Percentiles rank a stretch among this genome's conserved stretches.
phyloP scores from a whole-genome alignment of 2,888 invertebrate species.

The Macrophya annulata region DNA sequence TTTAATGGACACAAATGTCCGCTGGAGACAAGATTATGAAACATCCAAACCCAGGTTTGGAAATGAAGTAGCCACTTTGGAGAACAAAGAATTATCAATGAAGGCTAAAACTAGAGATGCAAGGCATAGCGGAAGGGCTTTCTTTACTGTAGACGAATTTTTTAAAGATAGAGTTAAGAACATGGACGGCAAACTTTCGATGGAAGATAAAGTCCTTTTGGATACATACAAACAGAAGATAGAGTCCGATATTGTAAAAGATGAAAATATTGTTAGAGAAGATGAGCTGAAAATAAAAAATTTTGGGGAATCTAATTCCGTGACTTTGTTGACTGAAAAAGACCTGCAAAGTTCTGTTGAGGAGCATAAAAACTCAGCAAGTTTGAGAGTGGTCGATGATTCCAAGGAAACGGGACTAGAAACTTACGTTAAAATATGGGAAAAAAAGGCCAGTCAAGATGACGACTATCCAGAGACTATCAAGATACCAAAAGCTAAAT shows the following conservation, averaged over 20 bases:
- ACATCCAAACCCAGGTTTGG: conserved; percentile 63
- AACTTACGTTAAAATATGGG: conserved; percentile 74
- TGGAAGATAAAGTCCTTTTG: conserved; percentile 67
- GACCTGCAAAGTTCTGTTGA: not conserved
- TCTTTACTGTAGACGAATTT: conserved; percentile 70
- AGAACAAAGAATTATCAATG: not conserved
- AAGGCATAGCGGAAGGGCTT: conserved; percentile 7
- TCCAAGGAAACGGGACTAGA: conserved; percentile 58
- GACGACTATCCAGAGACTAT: conserved; percentile 83
- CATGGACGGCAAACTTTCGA: conserved; percentile 59
- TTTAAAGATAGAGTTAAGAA: conserved; percentile 64
- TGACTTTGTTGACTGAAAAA: not conserved
- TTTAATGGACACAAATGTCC: not conserved
- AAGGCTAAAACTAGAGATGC: not conserved
- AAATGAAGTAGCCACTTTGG: not conserved
- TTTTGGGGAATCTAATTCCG: not conserved
- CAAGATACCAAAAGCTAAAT: conserved; percentile 85
- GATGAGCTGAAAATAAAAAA: not conserved
- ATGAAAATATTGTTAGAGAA: not conserved
- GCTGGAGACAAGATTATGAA: conserved; percentile 68
- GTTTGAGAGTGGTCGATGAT: not conserved
- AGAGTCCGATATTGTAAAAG: not conserved
- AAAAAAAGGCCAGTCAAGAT: conserved; percentile 72
- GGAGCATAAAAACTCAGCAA: not conserved
- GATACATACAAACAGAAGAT: conserved; percentile 60